Conservation (phyloP, 2,113 vertebrate genomes). For the Glaucidium brasilianum region DNA sequence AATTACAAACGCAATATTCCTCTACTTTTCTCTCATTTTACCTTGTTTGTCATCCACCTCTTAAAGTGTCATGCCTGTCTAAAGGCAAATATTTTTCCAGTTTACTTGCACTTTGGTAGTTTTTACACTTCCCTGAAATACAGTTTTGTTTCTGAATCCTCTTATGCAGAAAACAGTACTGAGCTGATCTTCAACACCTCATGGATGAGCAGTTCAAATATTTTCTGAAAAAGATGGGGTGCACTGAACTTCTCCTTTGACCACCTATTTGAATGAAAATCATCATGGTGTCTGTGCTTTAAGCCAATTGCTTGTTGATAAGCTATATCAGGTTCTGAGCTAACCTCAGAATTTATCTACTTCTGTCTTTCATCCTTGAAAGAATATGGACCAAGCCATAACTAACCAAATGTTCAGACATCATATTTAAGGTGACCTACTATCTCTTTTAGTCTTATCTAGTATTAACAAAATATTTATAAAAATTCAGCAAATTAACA, state of each 20-base stretch:
- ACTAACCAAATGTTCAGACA: neutral
- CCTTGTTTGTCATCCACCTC: neutral
- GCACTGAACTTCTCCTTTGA: neutral
- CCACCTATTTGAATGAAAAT: neutral
- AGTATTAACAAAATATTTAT: neutral
- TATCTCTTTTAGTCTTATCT: neutral
- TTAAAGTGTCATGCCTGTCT: accelerated
- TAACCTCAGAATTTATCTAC: neutral
- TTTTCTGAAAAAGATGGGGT: neutral
- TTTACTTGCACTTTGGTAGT: neutral
- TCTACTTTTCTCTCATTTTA: neutral
- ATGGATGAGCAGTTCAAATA: neutral
- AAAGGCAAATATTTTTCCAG: neutral
- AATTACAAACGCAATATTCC: neutral
- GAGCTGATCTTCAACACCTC: neutral
- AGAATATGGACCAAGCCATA: accelerated
- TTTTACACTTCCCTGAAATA: neutral
- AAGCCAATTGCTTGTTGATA: neutral
- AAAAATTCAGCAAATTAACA: neutral
- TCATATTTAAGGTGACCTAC: neutral
- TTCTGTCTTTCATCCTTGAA: neutral
- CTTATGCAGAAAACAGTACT: neutral
- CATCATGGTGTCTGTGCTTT: neutral
- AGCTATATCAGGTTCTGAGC: neutral
- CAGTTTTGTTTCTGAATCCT: neutral